Conservation (phyloP, 2,113 vertebrate species). For the Mormyrus lacerda region DNA sequence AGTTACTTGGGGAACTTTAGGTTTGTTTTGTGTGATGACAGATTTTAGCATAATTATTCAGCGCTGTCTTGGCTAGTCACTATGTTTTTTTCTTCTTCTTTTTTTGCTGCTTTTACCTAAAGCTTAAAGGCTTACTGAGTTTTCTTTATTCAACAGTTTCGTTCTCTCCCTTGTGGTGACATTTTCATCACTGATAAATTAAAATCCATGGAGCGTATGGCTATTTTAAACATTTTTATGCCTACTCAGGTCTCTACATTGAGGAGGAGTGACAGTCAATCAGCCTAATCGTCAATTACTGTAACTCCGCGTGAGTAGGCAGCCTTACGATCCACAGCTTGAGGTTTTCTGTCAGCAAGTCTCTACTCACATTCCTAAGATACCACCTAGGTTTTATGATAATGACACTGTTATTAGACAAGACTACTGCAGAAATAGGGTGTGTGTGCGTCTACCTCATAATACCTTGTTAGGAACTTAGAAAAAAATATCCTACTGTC, state of each 20-base stretch:
- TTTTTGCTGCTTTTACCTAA: neutral
- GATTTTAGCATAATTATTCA: slow-evolving; percentile 12
- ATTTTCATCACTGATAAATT: slow-evolving; percentile 13
- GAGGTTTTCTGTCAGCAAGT: slow-evolving; percentile 4
- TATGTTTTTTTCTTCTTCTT: neutral
- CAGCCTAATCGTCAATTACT: slow-evolving; percentile 16
- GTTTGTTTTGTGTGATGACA: neutral
- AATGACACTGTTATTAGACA: slow-evolving; percentile 10
- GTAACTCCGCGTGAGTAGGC: neutral
- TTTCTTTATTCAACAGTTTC: slow-evolving; percentile 9
- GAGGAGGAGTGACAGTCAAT: slow-evolving; percentile 11
- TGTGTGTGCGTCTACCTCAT: neutral
- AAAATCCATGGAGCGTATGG: slow-evolving; percentile 7
- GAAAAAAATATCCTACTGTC: neutral
- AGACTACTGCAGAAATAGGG: neutral
- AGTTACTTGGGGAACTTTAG: slow-evolving; percentile 10
- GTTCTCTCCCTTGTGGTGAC: neutral
- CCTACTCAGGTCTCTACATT: slow-evolving; percentile 4
- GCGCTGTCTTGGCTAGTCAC: neutral
- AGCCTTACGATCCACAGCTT: neutral
- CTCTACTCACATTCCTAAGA: neutral
- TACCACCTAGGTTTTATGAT: neutral
- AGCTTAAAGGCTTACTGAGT: slow-evolving; percentile 10
- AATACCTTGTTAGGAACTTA: neutral
- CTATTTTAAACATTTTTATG: slow-evolving; percentile 12